Conservation (phyloP, 1,140 invertebrate genomes). For the Bicyclus anynana region DNA sequence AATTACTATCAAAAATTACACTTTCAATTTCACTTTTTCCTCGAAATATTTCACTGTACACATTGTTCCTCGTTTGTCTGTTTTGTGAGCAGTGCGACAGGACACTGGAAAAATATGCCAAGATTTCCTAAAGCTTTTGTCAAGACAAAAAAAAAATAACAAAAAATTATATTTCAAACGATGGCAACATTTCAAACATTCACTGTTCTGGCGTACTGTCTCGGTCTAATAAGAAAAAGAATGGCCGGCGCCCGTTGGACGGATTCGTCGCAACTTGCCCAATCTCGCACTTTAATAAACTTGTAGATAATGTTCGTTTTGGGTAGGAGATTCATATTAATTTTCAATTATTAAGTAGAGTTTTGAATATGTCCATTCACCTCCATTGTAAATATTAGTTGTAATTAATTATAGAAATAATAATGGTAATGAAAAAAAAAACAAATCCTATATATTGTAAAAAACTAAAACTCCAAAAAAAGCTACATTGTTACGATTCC, state of each 20-base stretch:
- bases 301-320: constrained; percentile 74
- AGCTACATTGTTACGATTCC: constrained; percentile 70
- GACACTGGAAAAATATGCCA: too few relatives aligned
- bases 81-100: too few relatives aligned
- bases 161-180: background rate
- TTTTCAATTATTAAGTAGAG: constrained; percentile 71
- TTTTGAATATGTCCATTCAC: constrained; percentile 74
- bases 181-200: background rate
- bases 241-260: background rate
- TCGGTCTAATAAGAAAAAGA: background rate
- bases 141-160: too few relatives aligned
- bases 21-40: background rate
- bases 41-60: background rate
- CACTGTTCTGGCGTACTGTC: background rate
- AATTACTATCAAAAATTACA: background rate
- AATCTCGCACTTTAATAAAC: constrained; percentile 61
- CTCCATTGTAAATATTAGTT: constrained; percentile 77
- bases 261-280: constrained; percentile 28
- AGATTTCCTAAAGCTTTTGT: too few relatives aligned
- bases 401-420: constrained; percentile 77
- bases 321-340: constrained; percentile 70
- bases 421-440: too few relatives aligned
- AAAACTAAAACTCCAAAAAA: constrained; percentile 75
- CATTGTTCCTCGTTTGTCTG: too few relatives aligned
- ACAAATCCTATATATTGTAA: constrained; percentile 76